Conservation (phyloP, 2,113 vertebrate genomes). For the Meles meles region DNA sequence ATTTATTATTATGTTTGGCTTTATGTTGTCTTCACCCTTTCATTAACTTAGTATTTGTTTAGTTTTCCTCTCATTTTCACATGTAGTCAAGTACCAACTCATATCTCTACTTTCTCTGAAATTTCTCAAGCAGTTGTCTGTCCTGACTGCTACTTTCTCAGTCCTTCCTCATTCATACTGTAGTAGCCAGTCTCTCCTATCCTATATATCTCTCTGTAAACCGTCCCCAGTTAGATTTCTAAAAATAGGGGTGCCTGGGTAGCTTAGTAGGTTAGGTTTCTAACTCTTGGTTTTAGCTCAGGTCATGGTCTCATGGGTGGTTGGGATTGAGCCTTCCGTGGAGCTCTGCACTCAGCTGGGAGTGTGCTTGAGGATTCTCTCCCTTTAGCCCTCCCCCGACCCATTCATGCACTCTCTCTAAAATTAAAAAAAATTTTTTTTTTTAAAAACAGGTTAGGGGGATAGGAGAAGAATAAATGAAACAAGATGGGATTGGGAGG, state of each 20-base stretch:
- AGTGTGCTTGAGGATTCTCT: not conserved
- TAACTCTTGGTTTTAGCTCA: not conserved
- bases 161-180: not conserved
- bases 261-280: not conserved
- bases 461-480: no score
- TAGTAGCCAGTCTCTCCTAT: not conserved
- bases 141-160: not conserved
- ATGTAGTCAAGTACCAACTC: not conserved
- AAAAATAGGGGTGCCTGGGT: not conserved
- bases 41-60: conserved; percentile 12
- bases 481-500: no score
- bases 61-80: not conserved
- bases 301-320: not conserved
- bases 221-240: not conserved
- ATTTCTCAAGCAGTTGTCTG: not conserved
- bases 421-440: not conserved
- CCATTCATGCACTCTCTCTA: not conserved
- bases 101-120: not conserved
- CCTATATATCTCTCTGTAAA: not conserved
- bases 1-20: not conserved
- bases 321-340: not conserved
- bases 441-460: no score
- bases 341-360: not conserved
- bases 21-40: not conserved
- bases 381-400: not conserved